A percentile compares a stretch with the other conserved stretches of the same genome.
Conservation (phyloP, 2,113 vertebrate genomes). For the Callipepla squamata region DNA sequence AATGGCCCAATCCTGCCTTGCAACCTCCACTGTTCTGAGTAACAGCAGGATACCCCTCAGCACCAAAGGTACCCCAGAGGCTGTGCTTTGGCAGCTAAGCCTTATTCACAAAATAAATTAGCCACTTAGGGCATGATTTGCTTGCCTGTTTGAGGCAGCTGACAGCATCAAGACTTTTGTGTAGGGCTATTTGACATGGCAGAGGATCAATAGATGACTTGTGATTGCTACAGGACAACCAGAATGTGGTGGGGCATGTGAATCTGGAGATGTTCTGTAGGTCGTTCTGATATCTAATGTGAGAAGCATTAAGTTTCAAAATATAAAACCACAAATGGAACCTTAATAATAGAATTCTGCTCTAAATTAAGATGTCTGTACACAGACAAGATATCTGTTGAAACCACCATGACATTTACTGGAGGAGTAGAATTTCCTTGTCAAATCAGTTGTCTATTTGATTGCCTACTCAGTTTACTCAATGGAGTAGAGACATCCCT, state of each 20-base stretch:
- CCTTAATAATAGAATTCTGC: neutral
- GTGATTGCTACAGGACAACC: neutral
- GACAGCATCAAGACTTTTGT: neutral
- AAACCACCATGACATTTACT: neutral
- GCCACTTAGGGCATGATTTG: neutral
- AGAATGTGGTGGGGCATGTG: rapidly evolving
- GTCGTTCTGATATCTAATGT: neutral
- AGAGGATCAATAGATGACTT: neutral
- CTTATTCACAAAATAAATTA: neutral
- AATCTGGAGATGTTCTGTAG: neutral
- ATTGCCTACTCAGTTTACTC: too few species aligned
- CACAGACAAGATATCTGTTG: neutral
- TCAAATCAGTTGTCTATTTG: neutral
- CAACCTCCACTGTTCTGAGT: neutral
- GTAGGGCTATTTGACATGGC: neutral
- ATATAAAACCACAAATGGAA: neutral
- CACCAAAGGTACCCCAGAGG: neutral
- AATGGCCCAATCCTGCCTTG: neutral
- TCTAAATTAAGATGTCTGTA: neutral
- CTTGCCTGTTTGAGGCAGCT: neutral
- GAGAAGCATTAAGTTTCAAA: neutral
- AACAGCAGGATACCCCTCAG: neutral
- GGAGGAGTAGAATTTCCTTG: neutral
- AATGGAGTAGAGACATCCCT: neutral
- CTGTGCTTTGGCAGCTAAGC: neutral